Percentiles rank a stretch among this genome's conserved stretches.
Evolutionary conservation across 2,888 invertebrate species (phyloP).

Genomic region (Stegophylla sp.): DNA sequence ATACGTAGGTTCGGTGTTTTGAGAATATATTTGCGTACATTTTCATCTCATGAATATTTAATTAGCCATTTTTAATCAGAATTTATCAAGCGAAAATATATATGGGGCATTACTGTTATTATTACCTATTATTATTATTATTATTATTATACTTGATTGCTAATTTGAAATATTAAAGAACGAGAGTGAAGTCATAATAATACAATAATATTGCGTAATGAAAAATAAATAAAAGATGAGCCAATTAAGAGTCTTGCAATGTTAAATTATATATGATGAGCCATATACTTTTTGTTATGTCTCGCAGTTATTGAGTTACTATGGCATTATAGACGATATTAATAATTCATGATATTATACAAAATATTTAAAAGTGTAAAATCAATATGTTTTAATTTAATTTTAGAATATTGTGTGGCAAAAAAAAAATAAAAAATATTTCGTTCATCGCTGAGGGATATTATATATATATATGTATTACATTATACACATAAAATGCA

Average conservation of each 20-base stretch:
- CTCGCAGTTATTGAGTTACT: no score
- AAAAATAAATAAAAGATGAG: conserved; percentile 13
- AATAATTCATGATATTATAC: no score
- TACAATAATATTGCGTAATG: conserved; percentile 3
- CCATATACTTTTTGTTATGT: neutral
- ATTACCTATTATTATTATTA: no score
- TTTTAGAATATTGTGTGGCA: no score
- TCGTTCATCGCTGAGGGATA: no score
- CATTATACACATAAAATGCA: no score
- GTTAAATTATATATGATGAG: neutral
- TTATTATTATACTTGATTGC: neutral
- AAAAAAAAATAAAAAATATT: no score
- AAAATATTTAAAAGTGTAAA: no score
- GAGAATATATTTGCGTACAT: neutral
- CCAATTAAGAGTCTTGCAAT: neutral
- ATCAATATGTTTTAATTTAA: no score
- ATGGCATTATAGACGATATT: no score
- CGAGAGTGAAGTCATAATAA: neutral
- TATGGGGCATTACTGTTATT: no score
- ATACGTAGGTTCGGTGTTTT: neutral
- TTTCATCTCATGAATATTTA: neutral
- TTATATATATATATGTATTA: no score
- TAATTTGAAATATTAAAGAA: neutral
- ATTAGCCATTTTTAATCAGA: neutral
- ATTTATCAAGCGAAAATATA: neutral